These are phyloP conservation scores for Grammomys surdaster DNA, from an alignment of 2,113 vertebrate species.

Conservation along the genomic window DNA sequence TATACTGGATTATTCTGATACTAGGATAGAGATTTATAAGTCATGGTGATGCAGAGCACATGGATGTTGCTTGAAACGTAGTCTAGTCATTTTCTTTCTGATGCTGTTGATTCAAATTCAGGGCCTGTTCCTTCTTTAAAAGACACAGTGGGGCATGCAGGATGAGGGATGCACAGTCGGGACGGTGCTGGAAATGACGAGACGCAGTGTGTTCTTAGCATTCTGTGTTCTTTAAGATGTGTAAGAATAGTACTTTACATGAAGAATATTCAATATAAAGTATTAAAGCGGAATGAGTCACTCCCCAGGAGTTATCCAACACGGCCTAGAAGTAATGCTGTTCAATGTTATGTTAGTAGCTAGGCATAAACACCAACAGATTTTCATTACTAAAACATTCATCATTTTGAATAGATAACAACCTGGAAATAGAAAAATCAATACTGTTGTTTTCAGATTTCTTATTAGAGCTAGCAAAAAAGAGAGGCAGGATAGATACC, in stretches of 20 bases:
- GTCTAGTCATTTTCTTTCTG: constrained; percentile 15
- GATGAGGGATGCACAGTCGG: neutral
- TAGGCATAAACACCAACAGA: neutral
- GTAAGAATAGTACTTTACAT: neutral
- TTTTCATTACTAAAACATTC: constrained; percentile 61
- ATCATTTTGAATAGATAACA: constrained; percentile 43
- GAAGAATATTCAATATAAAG: neutral
- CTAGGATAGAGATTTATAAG: neutral
- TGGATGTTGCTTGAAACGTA: neutral
- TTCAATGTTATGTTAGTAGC: constrained; percentile 51
- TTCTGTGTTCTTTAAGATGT: neutral
- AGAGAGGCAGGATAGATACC: neutral
- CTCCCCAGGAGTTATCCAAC: constrained; percentile 3
- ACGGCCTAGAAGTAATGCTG: neutral
- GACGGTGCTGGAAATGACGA: neutral
- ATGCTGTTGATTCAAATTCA: neutral
- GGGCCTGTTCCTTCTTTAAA: neutral
- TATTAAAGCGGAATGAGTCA: neutral
- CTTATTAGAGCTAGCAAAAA: constrained; percentile 41
- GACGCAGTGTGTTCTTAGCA: neutral
- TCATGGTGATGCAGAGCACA: neutral
- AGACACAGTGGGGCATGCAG: neutral
- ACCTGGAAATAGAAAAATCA: constrained; percentile 70
- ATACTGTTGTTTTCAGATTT: constrained; percentile 12
- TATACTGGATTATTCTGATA: neutral